Evolutionary conservation across 2,113 vertebrate genomes (phyloP), one percentile per base, ranked within the genome.

Genomic region (Plestiodon gilberti): DNA sequence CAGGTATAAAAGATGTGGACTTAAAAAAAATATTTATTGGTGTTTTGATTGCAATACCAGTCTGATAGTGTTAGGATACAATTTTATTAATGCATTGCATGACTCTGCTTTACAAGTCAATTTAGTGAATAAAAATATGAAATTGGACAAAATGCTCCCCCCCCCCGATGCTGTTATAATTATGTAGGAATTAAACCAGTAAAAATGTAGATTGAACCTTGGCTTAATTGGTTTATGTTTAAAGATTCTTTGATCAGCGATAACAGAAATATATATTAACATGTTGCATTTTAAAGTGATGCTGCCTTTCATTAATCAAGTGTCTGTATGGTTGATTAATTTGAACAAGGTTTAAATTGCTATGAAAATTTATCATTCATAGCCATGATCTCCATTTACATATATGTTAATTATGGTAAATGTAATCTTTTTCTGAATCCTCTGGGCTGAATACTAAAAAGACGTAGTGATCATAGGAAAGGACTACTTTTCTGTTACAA

Each of bases 361-460:
- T 97, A 97, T 97, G 97, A 97, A 97, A 97, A 97, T 97, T 97
- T 97, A 97, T 97, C 97, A 97, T 97, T 97, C 97, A 97, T 97
- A 97, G 97, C 96, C 97, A 97, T 97, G 97, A 97, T 97, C 96
- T 96, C 95, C 96, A 97, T 97, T 97, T 97, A 97, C 97, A 97
- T 97, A 97, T 97, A 97, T 97, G 97, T 97, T 97, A 97, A 97
- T 97, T 97, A 97, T 95, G 95, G 96, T 97, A 97, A 97, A 97
- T 97, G 97, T 96, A 97, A 97, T 97, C 96, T 97, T 97, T 97
- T 96, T 94, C 95, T 90, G 95, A 97, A 96, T 97, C 96, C 96
- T 97, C 96, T 96, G 97, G 96, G 97, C 95, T 96, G 97, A 96
- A 97, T 97, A 97, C 96, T 97, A 97, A 97, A 97, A 96, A 97